Base-by-base conservation (phyloP, 2,113 vertebrate genomes). In the Takifugu flavidus region DNA sequence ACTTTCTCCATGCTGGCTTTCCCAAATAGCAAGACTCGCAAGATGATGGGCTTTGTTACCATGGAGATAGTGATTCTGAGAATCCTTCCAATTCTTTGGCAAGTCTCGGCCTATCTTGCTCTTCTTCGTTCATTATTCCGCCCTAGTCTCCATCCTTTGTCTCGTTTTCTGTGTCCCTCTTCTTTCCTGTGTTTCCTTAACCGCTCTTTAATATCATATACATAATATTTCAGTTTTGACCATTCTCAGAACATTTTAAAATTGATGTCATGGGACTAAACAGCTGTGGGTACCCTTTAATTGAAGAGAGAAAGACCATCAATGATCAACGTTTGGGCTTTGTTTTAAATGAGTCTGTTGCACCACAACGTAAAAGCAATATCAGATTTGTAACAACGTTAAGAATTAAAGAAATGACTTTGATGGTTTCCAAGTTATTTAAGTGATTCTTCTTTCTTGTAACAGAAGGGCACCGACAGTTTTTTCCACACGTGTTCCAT, bases 31-130 rank as follows among this genome's bases (percentile, higher is more conserved):
- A 95, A 94, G 95, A 97, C 83, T 70, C 65, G 56, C 60, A 58
- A 51, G 82, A 87, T 62, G 95, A 96, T 77, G 92, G 90, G 77
- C 92, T 87, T 93, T 90, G 91, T 92, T 92, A 92, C 89, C 92
- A 93, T 82, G 75, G 59, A 66, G 85, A 85, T 29, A 91, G 88
- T 86, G 93, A 94, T 84, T 88, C 90, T 89, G 94, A 96, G 78
- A 92, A 91, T 92, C 90, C 82, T 44, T 71, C 83, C 71, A 67
- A 44, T 53, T 56, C 87, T 78, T 75, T 88, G 94, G 94, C 95
- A 95, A 96, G 93, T 98, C 86, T 80, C 81, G 88, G 12, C 62
- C 25, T 65, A 10, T 59, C 63, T 74, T 52, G 54, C 50, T 67
- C 61, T 47, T 85, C 53, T 77, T 74, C 45, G 2, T 39, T 52